These are phyloP conservation scores for Drosophila atripex DNA, from an alignment of 2,888 invertebrate species.

Conservation along the genomic window DNA sequence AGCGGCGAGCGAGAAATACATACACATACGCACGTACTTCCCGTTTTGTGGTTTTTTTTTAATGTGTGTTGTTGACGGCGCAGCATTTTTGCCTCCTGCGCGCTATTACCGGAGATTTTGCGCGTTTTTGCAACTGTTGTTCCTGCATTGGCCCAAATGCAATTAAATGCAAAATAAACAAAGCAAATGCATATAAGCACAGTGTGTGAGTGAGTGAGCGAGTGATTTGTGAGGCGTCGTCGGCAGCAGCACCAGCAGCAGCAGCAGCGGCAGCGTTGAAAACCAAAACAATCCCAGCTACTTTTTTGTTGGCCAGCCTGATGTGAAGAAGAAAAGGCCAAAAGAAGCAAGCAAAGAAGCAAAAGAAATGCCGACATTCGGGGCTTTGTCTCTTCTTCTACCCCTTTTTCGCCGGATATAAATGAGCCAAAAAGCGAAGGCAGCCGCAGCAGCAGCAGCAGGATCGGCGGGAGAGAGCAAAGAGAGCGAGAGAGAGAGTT, in stretches of 20 bases:
- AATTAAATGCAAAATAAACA: not conserved
- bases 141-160: slow-evolving; percentile 20
- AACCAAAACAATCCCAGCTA: slow-evolving; percentile 10
- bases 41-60: slow-evolving; percentile 80
- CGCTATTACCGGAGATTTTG: slow-evolving; percentile 64
- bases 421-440: not conserved
- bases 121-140: slow-evolving; percentile 59
- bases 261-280: not conserved
- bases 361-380: slow-evolving; percentile 14
- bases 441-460: slow-evolving; percentile 2
- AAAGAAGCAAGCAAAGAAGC: slow-evolving; percentile 4
- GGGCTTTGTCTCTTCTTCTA: slow-evolving; percentile 5
- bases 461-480: slow-evolving; percentile 17
- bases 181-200: not conserved
- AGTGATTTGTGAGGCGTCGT: slow-evolving; percentile 4
- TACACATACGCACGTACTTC: slow-evolving; percentile 62
- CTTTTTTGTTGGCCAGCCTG: not conserved
- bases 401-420: slow-evolving; percentile 8
- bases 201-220: slow-evolving; percentile 4
- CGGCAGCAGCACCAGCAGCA: not conserved
- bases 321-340: not conserved
- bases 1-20: slow-evolving; percentile 41
- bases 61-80: slow-evolving; percentile 70
- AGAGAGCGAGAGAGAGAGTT: slow-evolving; percentile 9
- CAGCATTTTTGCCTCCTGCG: slow-evolving; percentile 46